A percentile compares a stretch with the other conserved stretches of the same genome.
These are phyloP conservation scores for Passer montanus DNA, from an alignment of 2,113 vertebrate species.

Conservation along the genomic window DNA sequence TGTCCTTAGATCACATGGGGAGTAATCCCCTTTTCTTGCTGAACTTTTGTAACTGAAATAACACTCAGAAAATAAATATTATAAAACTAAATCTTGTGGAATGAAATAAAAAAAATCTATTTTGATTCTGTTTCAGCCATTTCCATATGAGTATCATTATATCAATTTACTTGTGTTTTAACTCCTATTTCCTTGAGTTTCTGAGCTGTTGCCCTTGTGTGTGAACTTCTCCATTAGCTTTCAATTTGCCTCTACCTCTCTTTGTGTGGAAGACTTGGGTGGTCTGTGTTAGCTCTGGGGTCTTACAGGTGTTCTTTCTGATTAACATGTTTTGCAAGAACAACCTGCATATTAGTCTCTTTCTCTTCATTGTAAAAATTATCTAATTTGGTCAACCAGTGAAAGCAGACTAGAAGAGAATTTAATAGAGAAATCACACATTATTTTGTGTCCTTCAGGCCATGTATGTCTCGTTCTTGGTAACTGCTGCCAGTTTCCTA, in stretches of 20 bases:
- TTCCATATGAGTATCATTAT: not conserved
- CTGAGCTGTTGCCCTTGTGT: not conserved
- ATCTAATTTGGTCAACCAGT: not conserved
- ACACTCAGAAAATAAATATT: not conserved
- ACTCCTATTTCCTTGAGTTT: not conserved
- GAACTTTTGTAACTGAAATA: not conserved
- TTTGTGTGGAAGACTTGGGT: not conserved
- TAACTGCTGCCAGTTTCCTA: not conserved
- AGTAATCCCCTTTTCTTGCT: not conserved
- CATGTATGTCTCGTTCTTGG: fast-evolving
- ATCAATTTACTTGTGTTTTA: not conserved
- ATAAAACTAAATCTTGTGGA: not conserved
- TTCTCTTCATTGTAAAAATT: not conserved
- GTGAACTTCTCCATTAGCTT: not conserved
- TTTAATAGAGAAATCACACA: not conserved
- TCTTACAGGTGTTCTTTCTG: not conserved
- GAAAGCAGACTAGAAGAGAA: not conserved
- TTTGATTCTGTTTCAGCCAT: not conserved
- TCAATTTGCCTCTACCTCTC: not conserved
- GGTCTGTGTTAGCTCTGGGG: not conserved
- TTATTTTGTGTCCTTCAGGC: not conserved
- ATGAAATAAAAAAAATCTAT: not conserved
- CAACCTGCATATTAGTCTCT: not conserved
- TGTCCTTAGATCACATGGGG: not conserved
- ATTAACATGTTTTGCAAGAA: not conserved